Conservation (phyloP, 2,888 invertebrate species). For the Callyntrura sp. region DNA sequence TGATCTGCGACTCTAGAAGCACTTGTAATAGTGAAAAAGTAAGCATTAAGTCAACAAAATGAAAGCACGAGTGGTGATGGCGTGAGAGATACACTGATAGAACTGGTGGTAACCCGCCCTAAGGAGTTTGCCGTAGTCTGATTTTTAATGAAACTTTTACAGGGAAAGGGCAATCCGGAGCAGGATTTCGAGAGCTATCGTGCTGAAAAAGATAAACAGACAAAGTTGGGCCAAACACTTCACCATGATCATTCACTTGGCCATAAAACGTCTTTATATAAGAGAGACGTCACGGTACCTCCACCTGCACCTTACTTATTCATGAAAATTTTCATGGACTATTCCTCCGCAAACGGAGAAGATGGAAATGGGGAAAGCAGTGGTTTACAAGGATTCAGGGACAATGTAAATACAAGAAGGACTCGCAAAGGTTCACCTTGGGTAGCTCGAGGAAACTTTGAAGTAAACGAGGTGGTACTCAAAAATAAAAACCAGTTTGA, state of each 20-base stretch:
- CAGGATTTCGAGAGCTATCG: background rate
- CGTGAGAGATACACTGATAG: background rate
- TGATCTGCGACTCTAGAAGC: too few species aligned
- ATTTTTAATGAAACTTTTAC: constrained; percentile 3
- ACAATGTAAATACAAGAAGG: too few species aligned
- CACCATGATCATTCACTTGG: background rate
- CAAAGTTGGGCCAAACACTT: background rate
- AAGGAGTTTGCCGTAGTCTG: background rate
- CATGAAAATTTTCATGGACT: constrained; percentile 67
- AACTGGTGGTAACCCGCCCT: background rate
- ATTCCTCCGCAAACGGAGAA: constrained; percentile 41
- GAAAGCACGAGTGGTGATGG: constrained; percentile 6
- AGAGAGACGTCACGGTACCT: constrained; percentile 46
- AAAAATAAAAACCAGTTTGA: background rate
- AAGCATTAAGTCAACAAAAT: constrained; percentile 41
- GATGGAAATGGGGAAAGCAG: background rate
- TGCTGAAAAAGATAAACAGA: background rate
- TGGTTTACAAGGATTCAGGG: background rate
- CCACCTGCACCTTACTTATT: constrained; percentile 50
- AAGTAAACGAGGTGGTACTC: too few species aligned
- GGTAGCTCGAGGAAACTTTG: too few species aligned
- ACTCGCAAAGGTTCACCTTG: too few species aligned
- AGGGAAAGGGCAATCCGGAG: constrained; percentile 10
- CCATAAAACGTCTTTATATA: constrained; percentile 53
- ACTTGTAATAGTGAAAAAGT: background rate